A percentile compares a stretch with the other conserved stretches of the same genome.
These are phyloP conservation scores for Paragorgia papillata DNA, from an alignment of 92 coral and sea anemone species.

Conservation along the genomic window DNA sequence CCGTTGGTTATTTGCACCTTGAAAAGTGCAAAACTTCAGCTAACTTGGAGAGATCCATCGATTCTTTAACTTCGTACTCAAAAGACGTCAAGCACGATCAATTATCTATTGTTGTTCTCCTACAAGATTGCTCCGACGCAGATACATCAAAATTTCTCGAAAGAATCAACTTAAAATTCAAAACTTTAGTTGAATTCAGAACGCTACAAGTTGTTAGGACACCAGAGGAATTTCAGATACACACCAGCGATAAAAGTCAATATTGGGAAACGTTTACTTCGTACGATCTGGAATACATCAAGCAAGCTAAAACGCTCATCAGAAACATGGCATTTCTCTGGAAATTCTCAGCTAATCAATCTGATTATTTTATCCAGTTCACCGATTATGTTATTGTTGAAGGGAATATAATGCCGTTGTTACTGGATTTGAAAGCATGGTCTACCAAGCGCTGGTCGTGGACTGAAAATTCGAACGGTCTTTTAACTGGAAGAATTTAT, in stretches of 20 bases:
- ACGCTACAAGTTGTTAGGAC: constrained; percentile 18
- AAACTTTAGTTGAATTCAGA: constrained; percentile 6
- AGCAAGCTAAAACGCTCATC: background rate
- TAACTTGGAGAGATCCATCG: constrained; percentile 40
- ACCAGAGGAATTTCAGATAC: constrained; percentile 2
- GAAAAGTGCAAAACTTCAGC: constrained; percentile 26
- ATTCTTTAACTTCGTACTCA: constrained; percentile 36
- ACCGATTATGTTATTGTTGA: constrained; percentile 21
- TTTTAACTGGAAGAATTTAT: constrained; percentile 49
- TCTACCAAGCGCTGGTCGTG: constrained; percentile 6
- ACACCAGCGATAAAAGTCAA: constrained; percentile 17
- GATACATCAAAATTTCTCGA: constrained; percentile 1
- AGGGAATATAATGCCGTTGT: background rate
- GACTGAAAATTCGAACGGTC: constrained; percentile 8
- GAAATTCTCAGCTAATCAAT: constrained; percentile 15
- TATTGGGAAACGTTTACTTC: constrained; percentile 23
- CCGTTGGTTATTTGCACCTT: constrained; percentile 47
- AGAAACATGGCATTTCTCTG: constrained; percentile 31
- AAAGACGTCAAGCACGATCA: constrained; percentile 19
- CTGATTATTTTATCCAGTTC: constrained; percentile 35
- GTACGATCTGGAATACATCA: constrained; percentile 10
- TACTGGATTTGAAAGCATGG: background rate
- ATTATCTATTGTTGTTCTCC: constrained; percentile 38
- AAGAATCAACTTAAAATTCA: constrained; percentile 3
- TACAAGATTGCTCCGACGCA: constrained; percentile 29